Evolutionary conservation across 1,140 invertebrate genomes (phyloP), one percentile per base, ranked within the genome.

Genomic region (Drosophila hydei): DNA sequence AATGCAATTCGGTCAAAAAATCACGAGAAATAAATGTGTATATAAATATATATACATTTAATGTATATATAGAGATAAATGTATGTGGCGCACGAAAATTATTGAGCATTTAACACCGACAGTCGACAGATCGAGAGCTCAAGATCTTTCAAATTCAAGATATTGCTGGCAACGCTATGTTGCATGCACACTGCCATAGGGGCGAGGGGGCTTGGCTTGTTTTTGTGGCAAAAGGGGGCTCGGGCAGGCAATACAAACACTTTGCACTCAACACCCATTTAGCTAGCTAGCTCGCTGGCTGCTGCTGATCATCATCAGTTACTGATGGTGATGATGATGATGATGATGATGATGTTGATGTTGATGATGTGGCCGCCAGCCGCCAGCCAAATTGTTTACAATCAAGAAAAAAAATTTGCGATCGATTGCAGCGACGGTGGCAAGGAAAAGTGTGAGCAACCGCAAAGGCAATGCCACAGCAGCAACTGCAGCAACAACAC

Each of bases 181-280:
- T 84, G 79, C 76, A 76, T 33, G 52, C 52, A 47, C 59, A 47
- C 27, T 47, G 62, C 51, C 59, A 4, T 45, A 4, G 43, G 14
- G 43, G 8, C 3, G 11, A 11, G 43, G 42, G 43, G 11, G 30
- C 30, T 33, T 11, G 3, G 30, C 30, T 11, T 33, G 30, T 33
- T 33, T 8, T 33, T 38, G 45, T 18, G 47, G 43, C 47, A 18
- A 19, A 19, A 8, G 14, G 18, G 11, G 21, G 21, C 55, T 36
- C 38, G 7, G 4, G 4, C 1, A n/a, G 60, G 69, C 78, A 81
- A 87, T 21, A 72, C 83, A 88, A 88, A 87, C 81, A 88, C 81
- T 87, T 87, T 87, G 81, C 81, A 87, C 83, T 87, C 81, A 87
- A 88, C 81, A 87, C 81, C 77, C 75, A 87, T 87, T 87, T 87